A percentile compares a stretch with the other conserved stretches of the same genome.
Conservation (phyloP, 1,140 invertebrate genomes). For the Adelges cooleyi region DNA sequence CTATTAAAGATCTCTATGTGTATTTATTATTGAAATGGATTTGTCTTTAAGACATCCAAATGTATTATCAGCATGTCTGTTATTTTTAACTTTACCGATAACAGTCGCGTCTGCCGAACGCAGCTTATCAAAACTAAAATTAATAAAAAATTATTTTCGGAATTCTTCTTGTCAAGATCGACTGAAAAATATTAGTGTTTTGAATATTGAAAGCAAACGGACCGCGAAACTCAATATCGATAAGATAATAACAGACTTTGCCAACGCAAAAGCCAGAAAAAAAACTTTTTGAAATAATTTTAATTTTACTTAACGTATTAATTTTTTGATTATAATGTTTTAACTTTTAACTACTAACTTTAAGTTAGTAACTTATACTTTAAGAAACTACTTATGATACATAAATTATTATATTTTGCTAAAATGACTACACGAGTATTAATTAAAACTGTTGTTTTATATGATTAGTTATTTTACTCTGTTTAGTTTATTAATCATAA, state of each 20-base stretch:
- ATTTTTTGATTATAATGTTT: no score
- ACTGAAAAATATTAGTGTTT: neutral
- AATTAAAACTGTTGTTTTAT: no score
- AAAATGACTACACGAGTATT: no score
- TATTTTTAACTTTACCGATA: constrained; percentile 4
- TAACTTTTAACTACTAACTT: no score
- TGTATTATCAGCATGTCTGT: neutral
- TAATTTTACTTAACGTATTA: neutral
- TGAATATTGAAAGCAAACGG: neutral
- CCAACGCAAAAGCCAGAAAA: neutral
- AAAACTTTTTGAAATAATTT: neutral
- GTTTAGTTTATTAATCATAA: no score
- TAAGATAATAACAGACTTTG: constrained; percentile 6
- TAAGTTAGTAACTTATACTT: no score
- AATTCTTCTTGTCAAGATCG: neutral
- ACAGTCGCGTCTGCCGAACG: neutral
- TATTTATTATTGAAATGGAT: constrained; percentile 4
- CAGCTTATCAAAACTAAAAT: neutral
- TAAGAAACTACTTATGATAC: no score
- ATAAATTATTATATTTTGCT: no score
- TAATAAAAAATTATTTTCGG: constrained; percentile 9
- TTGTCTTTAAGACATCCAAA: neutral
- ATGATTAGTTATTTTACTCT: no score
- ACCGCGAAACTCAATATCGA: neutral
- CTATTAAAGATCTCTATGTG: neutral